Base-by-base conservation (phyloP, 2,113 vertebrate species). In the Gnathonemus longibarbis region DNA sequence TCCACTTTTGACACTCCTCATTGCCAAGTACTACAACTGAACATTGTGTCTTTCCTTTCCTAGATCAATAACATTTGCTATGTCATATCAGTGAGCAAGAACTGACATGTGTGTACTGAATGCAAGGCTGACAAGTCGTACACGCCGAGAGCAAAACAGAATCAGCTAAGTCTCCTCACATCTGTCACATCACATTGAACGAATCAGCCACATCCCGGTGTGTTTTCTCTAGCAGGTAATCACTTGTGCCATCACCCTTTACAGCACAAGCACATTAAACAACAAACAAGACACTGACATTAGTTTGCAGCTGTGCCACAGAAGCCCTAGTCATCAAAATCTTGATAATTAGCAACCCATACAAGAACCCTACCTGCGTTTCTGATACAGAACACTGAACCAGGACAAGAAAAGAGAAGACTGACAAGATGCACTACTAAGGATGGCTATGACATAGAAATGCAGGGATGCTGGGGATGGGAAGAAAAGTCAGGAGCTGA, bases 21-120 rank as follows among this genome's bases (percentile, higher is more conserved):
- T 80, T 80, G 35, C 35, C 35, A 80, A 42, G 74, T 42, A 80
- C 74, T 80, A 80, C 42, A 80, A 42, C 74, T 80, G 74, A 85
- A 85, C 83, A 84, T 46, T 24, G 45, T 45, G 45, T 42, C 35
- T 19, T 46, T 52, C 50, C 89, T 84, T 89, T 45, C 77, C 86
- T 77, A 88, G 92, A 93, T 93, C 91, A 93, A 91, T 93, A 93
- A 91, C 90, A 88, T 70, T 88, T 85, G 83, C 83, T 49, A 45
- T n/a, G 83, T 48, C 83, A 49, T 85, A 45, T 85, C 83, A 48
- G 83, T 85, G 83, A 85, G 88, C 91, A 90, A 90, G 92, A 91
- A 91, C 85, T 24, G 87, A 39, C 15, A 62, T 62, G 58, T 58
- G 83, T 45, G 7, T 56, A 39, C 42, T 52, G 48, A 5, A 53